These are phyloP conservation scores for Cinara cedri DNA, from an alignment of 2,888 invertebrate genomes.

Conservation along the genomic window DNA sequence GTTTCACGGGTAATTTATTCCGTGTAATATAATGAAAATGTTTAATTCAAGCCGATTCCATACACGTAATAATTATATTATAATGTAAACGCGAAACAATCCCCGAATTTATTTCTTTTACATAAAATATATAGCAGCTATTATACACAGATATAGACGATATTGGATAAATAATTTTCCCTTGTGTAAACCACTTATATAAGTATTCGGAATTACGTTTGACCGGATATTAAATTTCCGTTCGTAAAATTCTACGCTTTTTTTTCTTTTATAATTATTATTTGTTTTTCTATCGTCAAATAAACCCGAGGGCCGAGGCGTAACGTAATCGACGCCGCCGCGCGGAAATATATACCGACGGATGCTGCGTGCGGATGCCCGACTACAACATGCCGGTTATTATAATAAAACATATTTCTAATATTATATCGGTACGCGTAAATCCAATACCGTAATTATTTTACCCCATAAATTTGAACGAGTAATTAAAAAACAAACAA, in stretches of 20 bases:
- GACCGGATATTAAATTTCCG: conserved; percentile 37
- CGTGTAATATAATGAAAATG: not conserved
- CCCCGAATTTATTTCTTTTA: conserved; percentile 9
- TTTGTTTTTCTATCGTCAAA: not conserved
- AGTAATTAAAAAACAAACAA: no score
- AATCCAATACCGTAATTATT: no score
- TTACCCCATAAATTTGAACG: no score
- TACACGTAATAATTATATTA: not conserved
- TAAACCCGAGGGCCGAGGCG: conserved; percentile 5
- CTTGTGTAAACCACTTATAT: not conserved
- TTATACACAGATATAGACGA: not conserved
- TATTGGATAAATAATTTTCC: not conserved
- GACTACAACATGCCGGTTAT: no score
- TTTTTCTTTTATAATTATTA: conserved; percentile 25
- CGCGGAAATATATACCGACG: not conserved
- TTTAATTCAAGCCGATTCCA: conserved; percentile 7
- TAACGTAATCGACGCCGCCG: not conserved
- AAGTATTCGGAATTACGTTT: not conserved
- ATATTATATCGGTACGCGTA: no score
- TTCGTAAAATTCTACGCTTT: not conserved
- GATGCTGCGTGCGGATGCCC: no score
- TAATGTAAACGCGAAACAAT: conserved; percentile 28
- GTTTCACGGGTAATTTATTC: conserved; percentile 28
- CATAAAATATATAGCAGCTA: not conserved
- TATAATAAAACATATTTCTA: no score